Evolutionary conservation across 2,888 invertebrate genomes (phyloP), one percentile per base, ranked within the genome.

Genomic region (Atethmia centrago): DNA sequence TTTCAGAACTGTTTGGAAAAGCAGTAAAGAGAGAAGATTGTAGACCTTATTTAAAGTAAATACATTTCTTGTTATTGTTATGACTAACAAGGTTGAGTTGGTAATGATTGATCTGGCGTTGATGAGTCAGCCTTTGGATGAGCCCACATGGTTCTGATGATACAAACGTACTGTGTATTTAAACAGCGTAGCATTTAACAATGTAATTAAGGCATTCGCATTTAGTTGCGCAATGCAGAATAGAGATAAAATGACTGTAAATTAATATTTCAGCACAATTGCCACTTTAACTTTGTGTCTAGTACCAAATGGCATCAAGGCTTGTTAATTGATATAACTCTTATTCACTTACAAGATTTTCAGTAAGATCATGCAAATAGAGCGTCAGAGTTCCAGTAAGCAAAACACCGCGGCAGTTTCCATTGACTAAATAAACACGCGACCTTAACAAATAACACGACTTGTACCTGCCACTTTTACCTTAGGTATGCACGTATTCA

Each of bases 331-430:
- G 53, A 78, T 86, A 78, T 77, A 68, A 77, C 71, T 63, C 47
- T 49, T 21, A 59, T 64, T 67, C 51, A 56, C 36, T 36, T 36
- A 36, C 82, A 85, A 87, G 82, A 83, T 71, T 72, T 79, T 72
- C 63, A 69, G 36, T 75, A 82, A 74, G 64, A 77, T 66, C 55
- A 74, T 71, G 83, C 80, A 87, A 87, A 87, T 82, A 88, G 66
- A 76, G 81, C 69, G 85, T 82, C 80, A 56, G 40, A 51, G 64
- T 65, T 73, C 25, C 25, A 67, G 82, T 82, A 72, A 78, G 77
- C 84, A 87, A 88, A 42, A 88, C 87, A 87, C 59, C 58, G 61
- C 70, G 87, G 82, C 71, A 87, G 80, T 88, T 90, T 90, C 86
- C 90, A 87, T 82, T 88, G 85, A 88, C 78, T 80, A 85, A 85